Evolutionary conservation across 2,113 vertebrate species (phyloP), one percentile per base, ranked within the genome.

Genomic region (Eubucco bourcierii): DNA sequence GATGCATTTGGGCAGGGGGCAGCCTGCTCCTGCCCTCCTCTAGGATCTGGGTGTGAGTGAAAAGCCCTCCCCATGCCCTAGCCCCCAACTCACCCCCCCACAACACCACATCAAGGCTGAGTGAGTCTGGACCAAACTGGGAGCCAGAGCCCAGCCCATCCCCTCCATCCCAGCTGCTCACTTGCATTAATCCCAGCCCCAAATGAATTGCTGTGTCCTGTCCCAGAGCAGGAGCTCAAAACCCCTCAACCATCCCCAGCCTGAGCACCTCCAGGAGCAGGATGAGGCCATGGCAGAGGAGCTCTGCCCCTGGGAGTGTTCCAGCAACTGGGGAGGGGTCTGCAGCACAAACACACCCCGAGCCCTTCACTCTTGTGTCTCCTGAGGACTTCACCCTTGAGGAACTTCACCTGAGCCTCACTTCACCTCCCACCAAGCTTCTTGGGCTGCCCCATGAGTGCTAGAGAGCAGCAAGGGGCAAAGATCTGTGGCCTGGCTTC

Each of bases 31-130:
- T 18, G 74, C 17, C 66, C 55, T 59, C 17, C 5, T 60, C 59
- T 10, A 0, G 5, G 58, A 52, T n/a, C 61, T 50, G 33, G 44
- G 33, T 24, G 31, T 15, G 5, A 47, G 47, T 12, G 58, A 19
- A 74, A 89, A 77, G 24, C 19, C 70, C 52, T 47, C 9, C 50
- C 50, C 1, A 1, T 12, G 14, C 25, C 33, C 71, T 47, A 19
- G 3, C 1, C 0, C 2, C 55, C n/a, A n/a, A n/a, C n/a, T n/a
- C n/a, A n/a, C 9, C 4, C 0, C 52, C 15, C n/a, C 2, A 8
- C 18, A 9, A 27, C 31, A 4, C 5, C 13, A 25, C 3, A 46
- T 15, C 44, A 1, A 1, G 27, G 17, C 52, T n/a, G n/a, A n/a
- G n/a, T 29, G n/a, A 12, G 24, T 68, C 47, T 24, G 63, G 44